Evolutionary conservation across 2,797 vertebrate species (phyloP).

Genomic region (Echeneis naucrates): DNA sequence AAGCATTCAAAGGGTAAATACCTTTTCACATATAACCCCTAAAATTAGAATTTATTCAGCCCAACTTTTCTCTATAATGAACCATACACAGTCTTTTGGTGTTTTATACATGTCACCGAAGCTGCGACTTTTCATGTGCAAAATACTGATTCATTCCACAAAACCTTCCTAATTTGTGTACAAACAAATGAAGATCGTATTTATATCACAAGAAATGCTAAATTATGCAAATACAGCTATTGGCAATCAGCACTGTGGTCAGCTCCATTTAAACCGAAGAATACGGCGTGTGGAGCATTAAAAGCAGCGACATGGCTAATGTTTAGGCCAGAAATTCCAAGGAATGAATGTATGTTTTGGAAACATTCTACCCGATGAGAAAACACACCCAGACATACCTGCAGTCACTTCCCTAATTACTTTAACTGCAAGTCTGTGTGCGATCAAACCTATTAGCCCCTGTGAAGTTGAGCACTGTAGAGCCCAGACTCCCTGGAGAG

Average conservation of each 20-base stretch:
- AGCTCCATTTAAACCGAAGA: background rate
- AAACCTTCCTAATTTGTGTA: too few relatives aligned
- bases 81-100: background rate
- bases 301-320: background rate
- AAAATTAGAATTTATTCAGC: background rate
- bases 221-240: background rate
- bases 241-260: background rate
- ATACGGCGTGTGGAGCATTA: background rate
- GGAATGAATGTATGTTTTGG: too few relatives aligned
- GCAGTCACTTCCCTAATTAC: background rate
- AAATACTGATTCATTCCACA: background rate
- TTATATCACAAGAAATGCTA: background rate
- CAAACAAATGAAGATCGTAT: background rate
- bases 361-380: background rate
- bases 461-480: background rate
- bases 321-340: background rate
- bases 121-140: background rate
- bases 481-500: slow-evolving; percentile 8
- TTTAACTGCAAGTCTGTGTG: background rate
- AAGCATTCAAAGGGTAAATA: background rate
- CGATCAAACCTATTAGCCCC: slow-evolving; percentile 3
- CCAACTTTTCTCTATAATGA: background rate
- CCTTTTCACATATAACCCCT: background rate
- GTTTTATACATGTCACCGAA: too few relatives aligned
- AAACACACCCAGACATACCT: background rate